Evolutionary conservation across 2,797 vertebrate species (phyloP).

Genomic region (Hydrocynus forskahlii): DNA sequence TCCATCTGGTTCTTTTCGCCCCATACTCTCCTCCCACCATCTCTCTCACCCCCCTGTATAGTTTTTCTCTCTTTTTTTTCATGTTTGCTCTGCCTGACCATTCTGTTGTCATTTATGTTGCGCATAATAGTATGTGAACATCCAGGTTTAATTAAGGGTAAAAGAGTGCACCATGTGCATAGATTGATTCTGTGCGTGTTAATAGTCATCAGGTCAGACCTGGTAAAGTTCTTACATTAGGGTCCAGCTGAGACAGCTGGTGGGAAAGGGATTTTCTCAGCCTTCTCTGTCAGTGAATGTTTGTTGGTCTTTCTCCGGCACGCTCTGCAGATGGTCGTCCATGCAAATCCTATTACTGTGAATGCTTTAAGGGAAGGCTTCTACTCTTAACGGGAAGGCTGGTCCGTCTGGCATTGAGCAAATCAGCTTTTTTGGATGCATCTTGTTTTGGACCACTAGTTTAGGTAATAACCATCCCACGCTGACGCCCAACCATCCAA

Average conservation of each 20-base stretch:
- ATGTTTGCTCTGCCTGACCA: not conserved
- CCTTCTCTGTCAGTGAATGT: constrained; percentile 20
- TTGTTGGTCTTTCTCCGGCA: constrained; percentile 4
- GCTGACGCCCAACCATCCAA: not conserved
- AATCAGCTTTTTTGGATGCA: constrained; percentile 12
- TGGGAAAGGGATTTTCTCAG: constrained; percentile 55
- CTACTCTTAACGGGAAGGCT: not conserved
- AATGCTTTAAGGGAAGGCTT: constrained; percentile 38
- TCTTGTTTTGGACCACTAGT: constrained; percentile 12
- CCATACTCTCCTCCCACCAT: constrained; percentile 28
- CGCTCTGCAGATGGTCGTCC: constrained; percentile 72
- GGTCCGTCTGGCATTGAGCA: constrained; percentile 15
- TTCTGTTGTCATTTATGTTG: not conserved
- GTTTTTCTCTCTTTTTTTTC: constrained; percentile 3
- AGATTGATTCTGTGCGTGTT: not conserved
- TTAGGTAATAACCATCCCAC: constrained; percentile 29
- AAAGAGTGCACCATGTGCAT: not conserved
- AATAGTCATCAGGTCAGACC: not conserved
- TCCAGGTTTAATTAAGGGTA: not conserved
- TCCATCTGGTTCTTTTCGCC: constrained; percentile 68
- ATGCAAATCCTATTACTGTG: constrained; percentile 78
- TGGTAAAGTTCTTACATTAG: constrained; percentile 4
- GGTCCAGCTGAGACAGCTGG: not conserved
- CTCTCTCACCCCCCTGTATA: constrained; percentile 40
- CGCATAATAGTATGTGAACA: not conserved